Evolutionary conservation across 2,797 vertebrate genomes (phyloP).

Genomic region (Pangasius krempfi): DNA sequence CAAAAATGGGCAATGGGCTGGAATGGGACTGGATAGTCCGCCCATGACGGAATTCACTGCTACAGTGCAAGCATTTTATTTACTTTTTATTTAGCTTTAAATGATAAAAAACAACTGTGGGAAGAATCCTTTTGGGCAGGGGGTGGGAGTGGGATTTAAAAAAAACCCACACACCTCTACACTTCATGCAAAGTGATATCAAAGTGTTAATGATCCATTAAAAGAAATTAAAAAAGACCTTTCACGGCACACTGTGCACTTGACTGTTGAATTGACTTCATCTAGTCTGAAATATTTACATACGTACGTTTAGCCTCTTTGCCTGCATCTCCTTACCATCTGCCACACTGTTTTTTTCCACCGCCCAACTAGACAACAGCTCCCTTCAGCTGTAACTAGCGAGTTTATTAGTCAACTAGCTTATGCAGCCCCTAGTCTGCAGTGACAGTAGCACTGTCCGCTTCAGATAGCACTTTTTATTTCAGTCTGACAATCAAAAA

Average conservation of each 20-base stretch:
- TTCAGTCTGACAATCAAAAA: slow-evolving; percentile 1
- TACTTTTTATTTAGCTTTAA: neutral
- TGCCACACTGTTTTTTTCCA: neutral
- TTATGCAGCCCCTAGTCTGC: neutral
- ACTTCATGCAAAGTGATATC: neutral
- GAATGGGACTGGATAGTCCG: neutral
- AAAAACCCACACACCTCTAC: neutral
- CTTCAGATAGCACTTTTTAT: neutral
- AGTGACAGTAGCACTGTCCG: neutral
- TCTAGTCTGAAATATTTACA: neutral
- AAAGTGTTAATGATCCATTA: neutral
- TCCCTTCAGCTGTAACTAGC: neutral
- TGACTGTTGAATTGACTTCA: neutral
- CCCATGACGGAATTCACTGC: neutral
- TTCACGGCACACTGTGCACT: neutral
- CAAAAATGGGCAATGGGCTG: neutral
- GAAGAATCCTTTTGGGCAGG: neutral
- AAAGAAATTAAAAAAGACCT: neutral
- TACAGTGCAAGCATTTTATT: neutral
- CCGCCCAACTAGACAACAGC: neutral
- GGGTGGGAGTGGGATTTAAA: neutral
- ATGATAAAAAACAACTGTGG: neutral
- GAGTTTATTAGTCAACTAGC: neutral
- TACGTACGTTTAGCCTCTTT: neutral
- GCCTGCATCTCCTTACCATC: neutral